Evolutionary conservation across 2,113 vertebrate genomes (phyloP).

Genomic region (Phalacrocorax pelagicus): DNA sequence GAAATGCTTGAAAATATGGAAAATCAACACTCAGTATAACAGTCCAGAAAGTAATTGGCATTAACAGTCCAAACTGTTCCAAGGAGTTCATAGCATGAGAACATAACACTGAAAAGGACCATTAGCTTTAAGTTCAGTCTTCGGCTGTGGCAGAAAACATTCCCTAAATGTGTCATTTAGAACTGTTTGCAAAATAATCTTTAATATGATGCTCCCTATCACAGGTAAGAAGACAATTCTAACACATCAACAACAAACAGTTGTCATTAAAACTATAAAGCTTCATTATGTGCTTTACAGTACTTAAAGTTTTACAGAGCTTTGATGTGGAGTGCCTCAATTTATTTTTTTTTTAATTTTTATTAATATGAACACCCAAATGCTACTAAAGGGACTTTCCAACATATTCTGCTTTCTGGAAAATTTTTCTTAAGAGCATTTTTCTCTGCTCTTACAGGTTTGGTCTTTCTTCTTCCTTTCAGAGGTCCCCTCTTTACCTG

Average conservation of each 20-base stretch:
- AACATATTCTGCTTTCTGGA: not conserved
- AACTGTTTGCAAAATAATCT: not conserved
- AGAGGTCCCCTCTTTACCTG: not conserved
- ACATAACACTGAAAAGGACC: rapidly evolving
- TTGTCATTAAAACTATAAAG: not conserved
- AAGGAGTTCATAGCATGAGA: not conserved
- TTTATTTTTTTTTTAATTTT: not conserved
- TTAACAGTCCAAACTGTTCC: not conserved
- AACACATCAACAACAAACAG: not conserved
- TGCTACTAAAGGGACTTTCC: not conserved
- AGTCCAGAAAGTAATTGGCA: not conserved
- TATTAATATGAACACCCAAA: not conserved
- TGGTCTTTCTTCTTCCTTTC: not conserved
- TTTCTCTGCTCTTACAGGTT: not conserved
- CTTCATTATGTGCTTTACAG: not conserved
- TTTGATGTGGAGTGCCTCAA: not conserved
- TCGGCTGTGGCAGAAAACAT: not conserved
- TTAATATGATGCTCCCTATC: not conserved
- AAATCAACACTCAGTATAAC: not conserved
- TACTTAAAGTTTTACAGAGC: not conserved
- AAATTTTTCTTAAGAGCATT: not conserved
- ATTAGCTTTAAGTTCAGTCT: not conserved
- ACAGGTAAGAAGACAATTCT: not conserved
- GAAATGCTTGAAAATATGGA: not conserved
- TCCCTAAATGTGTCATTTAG: not conserved